Evolutionary conservation across 2,888 invertebrate genomes (phyloP).

Genomic region (Macrophya alboannulata): DNA sequence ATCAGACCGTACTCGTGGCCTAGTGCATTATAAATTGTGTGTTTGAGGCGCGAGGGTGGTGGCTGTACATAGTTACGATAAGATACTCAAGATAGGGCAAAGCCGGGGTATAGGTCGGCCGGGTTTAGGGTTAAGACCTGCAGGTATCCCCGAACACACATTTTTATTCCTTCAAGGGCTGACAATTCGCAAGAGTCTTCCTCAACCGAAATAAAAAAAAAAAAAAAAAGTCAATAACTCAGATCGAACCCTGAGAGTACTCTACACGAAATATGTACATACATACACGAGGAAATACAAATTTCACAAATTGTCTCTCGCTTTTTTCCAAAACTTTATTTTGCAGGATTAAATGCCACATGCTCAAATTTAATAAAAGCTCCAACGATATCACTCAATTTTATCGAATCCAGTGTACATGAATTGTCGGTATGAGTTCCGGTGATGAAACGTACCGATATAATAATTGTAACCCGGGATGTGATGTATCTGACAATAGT

Average conservation of each 20-base stretch:
- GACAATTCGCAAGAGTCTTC: neutral
- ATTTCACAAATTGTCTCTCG: neutral
- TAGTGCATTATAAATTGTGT: slow-evolving; percentile 50
- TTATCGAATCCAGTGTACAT: neutral
- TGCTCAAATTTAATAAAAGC: neutral
- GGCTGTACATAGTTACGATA: slow-evolving; percentile 13
- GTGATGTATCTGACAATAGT: slow-evolving; percentile 7
- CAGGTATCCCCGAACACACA: neutral
- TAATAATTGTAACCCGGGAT: neutral
- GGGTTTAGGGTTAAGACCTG: neutral
- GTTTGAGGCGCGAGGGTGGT: slow-evolving; percentile 49
- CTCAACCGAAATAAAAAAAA: neutral
- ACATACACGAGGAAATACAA: neutral
- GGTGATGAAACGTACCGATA: slow-evolving; percentile 27
- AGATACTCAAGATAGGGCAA: slow-evolving; percentile 28
- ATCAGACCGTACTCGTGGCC: slow-evolving; percentile 31
- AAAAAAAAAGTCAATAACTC: neutral
- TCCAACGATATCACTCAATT: slow-evolving; percentile 3
- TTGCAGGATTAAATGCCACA: neutral
- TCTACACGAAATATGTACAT: neutral
- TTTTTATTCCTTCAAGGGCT: slow-evolving; percentile 3
- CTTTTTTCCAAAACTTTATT: neutral
- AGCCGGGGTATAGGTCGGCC: neutral
- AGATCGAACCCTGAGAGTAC: no score
- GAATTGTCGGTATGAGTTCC: slow-evolving; percentile 22